Evolutionary conservation across 2,888 invertebrate genomes (phyloP), one percentile per base, ranked within the genome.

Genomic region (Diarsia dahlii): DNA sequence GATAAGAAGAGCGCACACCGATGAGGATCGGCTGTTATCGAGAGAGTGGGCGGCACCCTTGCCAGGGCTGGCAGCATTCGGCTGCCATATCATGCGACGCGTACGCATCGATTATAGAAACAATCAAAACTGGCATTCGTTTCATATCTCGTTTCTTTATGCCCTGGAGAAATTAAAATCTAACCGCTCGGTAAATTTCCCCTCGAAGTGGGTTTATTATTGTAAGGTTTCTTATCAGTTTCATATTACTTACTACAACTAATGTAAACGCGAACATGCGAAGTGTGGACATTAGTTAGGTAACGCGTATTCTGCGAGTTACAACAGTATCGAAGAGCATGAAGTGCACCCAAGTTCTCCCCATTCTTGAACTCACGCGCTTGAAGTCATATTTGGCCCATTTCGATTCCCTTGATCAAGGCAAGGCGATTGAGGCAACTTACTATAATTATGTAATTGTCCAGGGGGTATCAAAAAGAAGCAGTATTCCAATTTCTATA

Each of bases 11-110:
- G 89, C 91, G 90, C 90, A 86, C 89, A 88, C 89, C 91, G 92
- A 93, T 94, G 93, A 91, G 91, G 90, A 94, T 93, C 91, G 92
- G 87, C 84, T 87, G 90, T 93, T 94, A 94, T 94, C 94, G 81
- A 82, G 79, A 84, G 89, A 92, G 94, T 94, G 94, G 95, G 95
- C 93, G 94, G 93, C 92, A 88, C 90, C 89, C 89, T 90, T 86
- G 78, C 79, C 91, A 91, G 91, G 91, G 91, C 85, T 91, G 89
- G 81, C 88, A 87, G 89, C 87, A 78, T 85, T 81, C 81, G 78
- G 79, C 85, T 85, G 84, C 84, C 71, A 71, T 80, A 66, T 72
- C 80, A 73, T 74, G 74, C 80, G 71, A 71, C 80, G 69, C 75
- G 72, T 74, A 78, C 64, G 66, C 85, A 70, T 76, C 71, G 62